phyloP scores from a whole-genome alignment of 2,888 invertebrate species.

The Sinohyriopsis cumingii region DNA sequence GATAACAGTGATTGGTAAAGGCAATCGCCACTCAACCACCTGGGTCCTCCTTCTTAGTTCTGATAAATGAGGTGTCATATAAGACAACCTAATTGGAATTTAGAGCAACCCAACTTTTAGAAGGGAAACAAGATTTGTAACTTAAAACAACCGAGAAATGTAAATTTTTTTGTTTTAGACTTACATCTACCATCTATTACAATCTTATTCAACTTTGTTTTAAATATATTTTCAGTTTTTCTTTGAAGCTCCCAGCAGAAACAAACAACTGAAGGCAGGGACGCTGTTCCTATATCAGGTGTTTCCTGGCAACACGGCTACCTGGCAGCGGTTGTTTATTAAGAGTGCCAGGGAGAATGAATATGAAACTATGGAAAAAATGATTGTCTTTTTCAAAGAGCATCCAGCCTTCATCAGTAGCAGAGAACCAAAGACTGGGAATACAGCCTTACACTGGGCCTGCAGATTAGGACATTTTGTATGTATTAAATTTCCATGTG shows the following conservation, averaged over 20 bases:
- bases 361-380: slow-evolving; percentile 63
- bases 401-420: slow-evolving; percentile 67
- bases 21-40: no score
- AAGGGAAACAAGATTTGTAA: no score
- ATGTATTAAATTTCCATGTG: slow-evolving; percentile 28
- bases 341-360: slow-evolving; percentile 66
- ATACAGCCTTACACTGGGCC: slow-evolving; percentile 68
- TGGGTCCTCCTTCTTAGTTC: no score
- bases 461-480: slow-evolving; percentile 67
- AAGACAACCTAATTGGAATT: no score
- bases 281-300: slow-evolving; percentile 68
- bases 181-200: not conserved
- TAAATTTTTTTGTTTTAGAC: not conserved
- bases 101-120: no score
- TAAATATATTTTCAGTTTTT: slow-evolving; percentile 56
- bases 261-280: slow-evolving; percentile 64
- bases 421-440: slow-evolving; percentile 63
- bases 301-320: slow-evolving; percentile 65
- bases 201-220: not conserved
- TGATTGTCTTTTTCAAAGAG: slow-evolving; percentile 67
- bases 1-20: no score
- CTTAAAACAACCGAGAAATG: no score
- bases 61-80: no score
- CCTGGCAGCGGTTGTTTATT: slow-evolving; percentile 66
- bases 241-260: slow-evolving; percentile 65